Base-by-base conservation (phyloP, 1,140 invertebrate genomes). In the Nebria ingens region DNA sequence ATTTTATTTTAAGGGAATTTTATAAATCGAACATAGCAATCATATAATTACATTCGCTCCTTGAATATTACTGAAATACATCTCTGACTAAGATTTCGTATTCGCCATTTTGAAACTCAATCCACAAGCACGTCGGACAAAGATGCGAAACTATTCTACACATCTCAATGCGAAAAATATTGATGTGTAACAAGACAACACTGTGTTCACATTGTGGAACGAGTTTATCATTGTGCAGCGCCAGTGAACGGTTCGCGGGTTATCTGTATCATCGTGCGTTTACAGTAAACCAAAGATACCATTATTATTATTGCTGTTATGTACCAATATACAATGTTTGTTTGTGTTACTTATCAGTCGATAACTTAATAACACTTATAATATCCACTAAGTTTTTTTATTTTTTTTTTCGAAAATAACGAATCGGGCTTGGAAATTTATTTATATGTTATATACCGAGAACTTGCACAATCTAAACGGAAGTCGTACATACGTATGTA, bases 181-280 rank as follows among this genome's bases (percentile, higher is more conserved):
- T 34, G 25, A 34, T 9, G 25, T 34, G 25, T n/a, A 34, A 34
- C 25, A n/a, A 34, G 6, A n/a, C n/a, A n/a, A 34, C 25, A 45
- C 40, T 45, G 40, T 45, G 40, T 45, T 45, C 40, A 45, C 15
- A 45, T 45, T 45, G 40, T 45, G 40, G 15, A 45, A 45, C 40
- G 40, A 45, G 40, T 45, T 45, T 45, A 45, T 45, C 40, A 12
- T 45, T 17, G 4, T 45, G 17, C 40, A 45, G 40, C 15, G 15
- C 40, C 15, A 45, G 6, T 11, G 9, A 45, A 45, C 40, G 15
- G 40, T 11, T 17, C 40, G 40, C 9, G 40, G 40, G 40, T 45
- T 45, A 45, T 45, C 40, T 45, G 40, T 45, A 45, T 17, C 40
- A 45, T 45, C 40, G 40, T 45, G 40, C 6, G 15, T 45, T 45